Evolutionary conservation across 2,113 vertebrate species (phyloP), one percentile per base, ranked within the genome.

Genomic region (Brachypteracias leptosomus): DNA sequence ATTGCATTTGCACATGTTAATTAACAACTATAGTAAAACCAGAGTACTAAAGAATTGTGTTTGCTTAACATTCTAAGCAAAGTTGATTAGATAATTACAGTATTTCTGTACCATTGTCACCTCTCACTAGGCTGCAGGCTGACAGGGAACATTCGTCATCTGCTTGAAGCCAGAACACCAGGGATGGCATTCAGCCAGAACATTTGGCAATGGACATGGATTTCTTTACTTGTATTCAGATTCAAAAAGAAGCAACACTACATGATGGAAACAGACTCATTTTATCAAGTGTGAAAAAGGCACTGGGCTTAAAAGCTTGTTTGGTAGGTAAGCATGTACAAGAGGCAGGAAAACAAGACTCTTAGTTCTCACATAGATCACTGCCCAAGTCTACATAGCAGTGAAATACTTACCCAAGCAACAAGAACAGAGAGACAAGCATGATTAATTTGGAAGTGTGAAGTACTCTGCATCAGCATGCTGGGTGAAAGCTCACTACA

Each of bases 51-150:
- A 93, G 73, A 86, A 94, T 83, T 94, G 88, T 95, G 95, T 95
- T 96, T 96, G 83, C 81, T 96, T 95, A 93, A 95, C 93, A 97
- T 90, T 65, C 74, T 90, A 95, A 95, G 85, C 90, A 90, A 88
- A 96, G 74, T 59, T 92, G 89, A 96, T 97, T 95, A 96, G 92
- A 93, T 95, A 96, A 96, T 96, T 91, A 95, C 90, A 96, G 86
- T 89, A 59, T 95, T 95, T 92, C 91, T 88, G 86, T 93, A 72
- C 78, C 63, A 81, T 93, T 97, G 91, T 96, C 92, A 90, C 65
- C 62, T 94, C 92, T 93, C 94, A 79, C 95, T 96, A 95, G 90
- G 93, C 90, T 96, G 88, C 94, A 89, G 70, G 83, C 95, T 94
- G 87, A 95, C 91, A 95, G 83, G 71, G 93, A 95, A 91, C 93